Base-by-base conservation (phyloP, 2,113 vertebrate species). In the Rhinogobius similis region DNA sequence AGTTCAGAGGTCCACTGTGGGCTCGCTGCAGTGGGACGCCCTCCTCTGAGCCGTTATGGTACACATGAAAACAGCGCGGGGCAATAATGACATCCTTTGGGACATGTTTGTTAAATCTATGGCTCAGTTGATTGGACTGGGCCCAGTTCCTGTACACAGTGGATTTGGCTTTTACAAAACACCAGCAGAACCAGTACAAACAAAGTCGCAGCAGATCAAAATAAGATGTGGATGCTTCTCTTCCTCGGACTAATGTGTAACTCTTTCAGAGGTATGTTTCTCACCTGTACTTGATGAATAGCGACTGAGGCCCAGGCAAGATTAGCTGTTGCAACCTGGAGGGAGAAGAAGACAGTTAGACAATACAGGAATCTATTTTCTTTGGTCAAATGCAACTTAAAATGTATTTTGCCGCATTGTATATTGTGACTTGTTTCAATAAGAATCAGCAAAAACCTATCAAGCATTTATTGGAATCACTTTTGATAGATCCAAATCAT, bases 281-380 rank as follows among this genome's bases (percentile, higher is more conserved):
- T 91, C 90, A 99, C 98, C 94, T 99, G 97, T 75, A 98, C 95
- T 94, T 98, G 96, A 91, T 99, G 97, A 90, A 99, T 97, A 79
- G 98, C 97, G 87, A 99, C 95, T 10, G 96, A 96, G 46, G 96
- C 96, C 97, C 97, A 99, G 10, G 97, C 95, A 80, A 99, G 94
- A 88, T 96, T 98, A 77, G 98, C 97, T 75, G 96, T 98, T 72
- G 98, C 98, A 89, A 99, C 94, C 98, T 99, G 71, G 55, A 89
- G 88, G 53, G 68, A 73, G 71, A 85, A 41, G 24, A 63, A 41
- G 1, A 41, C 20, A 41, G 20, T 21, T 20, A 58, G 14, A 62
- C 2, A 38, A 55, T 52, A 11, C 46, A 50, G n/a, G 20, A 18
- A 23, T 27, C 13, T 29, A 16, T 27, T 27, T 29, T 29, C 5